A percentile compares a stretch with the other conserved stretches of the same genome.
phyloP scores from a whole-genome alignment of 53 echinoderm and acorn worm species.

The Astropecten irregularis region DNA sequence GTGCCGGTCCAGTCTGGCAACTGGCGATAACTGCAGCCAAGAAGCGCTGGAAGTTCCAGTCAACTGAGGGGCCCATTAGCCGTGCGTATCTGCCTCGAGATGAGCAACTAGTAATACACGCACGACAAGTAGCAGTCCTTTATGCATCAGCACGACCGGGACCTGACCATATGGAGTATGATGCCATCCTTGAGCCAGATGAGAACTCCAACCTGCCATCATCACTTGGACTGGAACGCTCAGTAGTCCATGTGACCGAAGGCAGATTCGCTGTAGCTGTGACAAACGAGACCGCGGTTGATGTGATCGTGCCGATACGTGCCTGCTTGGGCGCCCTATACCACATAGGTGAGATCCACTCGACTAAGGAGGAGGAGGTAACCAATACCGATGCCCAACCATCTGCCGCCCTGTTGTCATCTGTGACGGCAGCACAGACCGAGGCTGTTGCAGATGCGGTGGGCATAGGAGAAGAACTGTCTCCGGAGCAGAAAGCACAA shows the following conservation, averaged over 20 bases:
- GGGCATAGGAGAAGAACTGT: neutral
- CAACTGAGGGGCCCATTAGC: neutral
- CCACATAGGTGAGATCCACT: neutral
- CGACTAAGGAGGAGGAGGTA: neutral
- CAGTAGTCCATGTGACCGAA: too few species aligned
- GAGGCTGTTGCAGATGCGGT: neutral
- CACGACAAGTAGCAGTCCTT: neutral
- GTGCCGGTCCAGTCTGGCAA: neutral
- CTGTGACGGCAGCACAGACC: neutral
- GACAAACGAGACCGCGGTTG: neutral
- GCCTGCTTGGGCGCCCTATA: neutral
- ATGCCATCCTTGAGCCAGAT: neutral
- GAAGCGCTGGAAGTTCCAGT: neutral
- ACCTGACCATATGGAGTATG: neutral
- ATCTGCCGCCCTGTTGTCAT: neutral
- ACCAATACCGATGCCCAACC: neutral
- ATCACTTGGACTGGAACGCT: neutral
- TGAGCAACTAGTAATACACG: neutral
- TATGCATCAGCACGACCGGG: conserved; percentile 4
- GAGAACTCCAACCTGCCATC: neutral
- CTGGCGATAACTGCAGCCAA: neutral
- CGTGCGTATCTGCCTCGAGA: neutral
- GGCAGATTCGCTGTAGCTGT: neutral
- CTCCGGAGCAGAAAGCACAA: neutral
- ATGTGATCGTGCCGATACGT: neutral